A percentile compares a stretch with the other conserved stretches of the same genome.
phyloP scores from a whole-genome alignment of 2,888 invertebrate species.

The Cryptus armator region DNA sequence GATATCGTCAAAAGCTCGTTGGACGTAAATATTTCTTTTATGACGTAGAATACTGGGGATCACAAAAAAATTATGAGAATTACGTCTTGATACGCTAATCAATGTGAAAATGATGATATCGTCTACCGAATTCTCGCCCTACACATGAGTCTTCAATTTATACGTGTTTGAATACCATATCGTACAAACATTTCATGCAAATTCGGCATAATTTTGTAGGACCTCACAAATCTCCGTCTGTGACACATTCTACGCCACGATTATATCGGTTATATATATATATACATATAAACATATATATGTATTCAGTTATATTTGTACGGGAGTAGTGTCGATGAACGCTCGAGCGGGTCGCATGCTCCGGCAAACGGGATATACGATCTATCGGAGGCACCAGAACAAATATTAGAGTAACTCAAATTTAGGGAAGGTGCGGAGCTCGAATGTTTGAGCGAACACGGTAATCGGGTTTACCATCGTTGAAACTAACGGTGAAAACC shows the following conservation, averaged over 20 bases:
- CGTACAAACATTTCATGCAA: slow-evolving; percentile 34
- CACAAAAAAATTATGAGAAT: neutral
- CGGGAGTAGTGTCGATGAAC: slow-evolving; percentile 23
- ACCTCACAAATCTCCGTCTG: neutral
- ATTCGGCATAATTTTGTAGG: slow-evolving; percentile 18
- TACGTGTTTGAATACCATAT: neutral
- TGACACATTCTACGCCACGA: slow-evolving; percentile 45
- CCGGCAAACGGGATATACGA: slow-evolving; percentile 54
- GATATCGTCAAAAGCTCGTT: neutral
- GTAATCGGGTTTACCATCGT: slow-evolving; percentile 58
- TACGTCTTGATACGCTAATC: neutral
- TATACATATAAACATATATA: neutral
- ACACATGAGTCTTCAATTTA: slow-evolving; percentile 19
- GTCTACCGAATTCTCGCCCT: slow-evolving; percentile 6
- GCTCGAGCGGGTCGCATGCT: slow-evolving; percentile 51
- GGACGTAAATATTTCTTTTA: neutral
- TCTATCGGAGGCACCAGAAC: slow-evolving; percentile 49
- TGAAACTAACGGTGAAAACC: slow-evolving; percentile 37
- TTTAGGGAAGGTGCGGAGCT: slow-evolving; percentile 57
- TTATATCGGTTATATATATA: slow-evolving; percentile 46
- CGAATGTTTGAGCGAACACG: slow-evolving; percentile 52
- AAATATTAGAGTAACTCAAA: slow-evolving; percentile 64
- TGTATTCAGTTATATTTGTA: slow-evolving; percentile 52
- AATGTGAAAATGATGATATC: neutral
- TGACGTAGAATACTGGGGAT: neutral